phyloP scores from a whole-genome alignment of 2,113 vertebrate species.

The Tor tambroides region DNA sequence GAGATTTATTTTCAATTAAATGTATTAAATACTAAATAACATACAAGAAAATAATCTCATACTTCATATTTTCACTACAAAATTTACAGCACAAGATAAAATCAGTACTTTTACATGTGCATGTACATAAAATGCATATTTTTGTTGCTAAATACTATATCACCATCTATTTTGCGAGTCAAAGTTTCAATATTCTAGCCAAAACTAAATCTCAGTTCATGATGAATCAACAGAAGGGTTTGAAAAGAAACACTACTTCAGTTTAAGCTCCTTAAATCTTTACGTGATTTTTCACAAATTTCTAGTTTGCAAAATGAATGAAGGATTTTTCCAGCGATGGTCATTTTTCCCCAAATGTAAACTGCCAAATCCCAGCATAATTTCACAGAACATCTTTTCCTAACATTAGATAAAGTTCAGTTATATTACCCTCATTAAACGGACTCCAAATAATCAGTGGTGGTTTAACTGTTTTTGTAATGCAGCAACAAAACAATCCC shows the following conservation, averaged over 20 bases:
- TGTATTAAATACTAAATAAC: background rate
- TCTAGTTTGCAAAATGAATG: background rate
- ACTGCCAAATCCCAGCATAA: background rate
- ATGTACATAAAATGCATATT: background rate
- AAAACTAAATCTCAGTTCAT: background rate
- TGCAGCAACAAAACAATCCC: background rate
- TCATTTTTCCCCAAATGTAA: background rate
- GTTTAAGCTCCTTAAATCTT: background rate
- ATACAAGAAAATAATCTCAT: background rate
- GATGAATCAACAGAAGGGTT: background rate
- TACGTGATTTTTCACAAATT: background rate
- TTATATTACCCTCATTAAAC: background rate
- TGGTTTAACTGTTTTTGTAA: background rate
- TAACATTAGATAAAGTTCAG: background rate
- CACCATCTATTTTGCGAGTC: background rate
- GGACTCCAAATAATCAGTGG: background rate
- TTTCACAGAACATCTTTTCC: background rate
- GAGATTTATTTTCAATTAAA: background rate
- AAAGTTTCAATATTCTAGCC: background rate
- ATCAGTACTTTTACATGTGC: background rate
- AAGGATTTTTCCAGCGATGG: background rate
- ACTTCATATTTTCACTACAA: background rate
- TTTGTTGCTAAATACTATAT: background rate
- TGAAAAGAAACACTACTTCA: background rate
- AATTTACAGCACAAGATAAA: conserved; percentile 9